Percentiles rank a stretch among this genome's conserved stretches.
These are phyloP conservation scores for Stenodema calcarata DNA, from an alignment of 2,888 invertebrate genomes.

Conservation along the genomic window DNA sequence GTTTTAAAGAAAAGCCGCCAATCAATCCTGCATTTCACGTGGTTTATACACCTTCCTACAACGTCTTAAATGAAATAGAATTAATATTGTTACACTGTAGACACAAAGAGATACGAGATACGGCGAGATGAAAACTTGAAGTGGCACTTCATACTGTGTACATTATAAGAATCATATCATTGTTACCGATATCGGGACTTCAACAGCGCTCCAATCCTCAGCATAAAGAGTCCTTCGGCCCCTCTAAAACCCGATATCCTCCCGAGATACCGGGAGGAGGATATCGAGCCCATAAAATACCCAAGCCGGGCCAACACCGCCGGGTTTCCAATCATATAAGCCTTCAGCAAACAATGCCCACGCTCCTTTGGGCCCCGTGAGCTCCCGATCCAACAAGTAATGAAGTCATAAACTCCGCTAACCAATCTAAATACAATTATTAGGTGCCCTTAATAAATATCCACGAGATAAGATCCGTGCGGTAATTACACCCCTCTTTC, in stretches of 20 bases:
- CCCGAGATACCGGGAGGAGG: background rate
- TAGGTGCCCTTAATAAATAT: constrained; percentile 42
- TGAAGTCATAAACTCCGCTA: constrained; percentile 44
- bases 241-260: constrained; percentile 1
- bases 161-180: background rate
- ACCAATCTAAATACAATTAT: constrained; percentile 49
- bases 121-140: background rate
- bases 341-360: constrained; percentile 36
- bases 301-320: background rate
- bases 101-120: background rate
- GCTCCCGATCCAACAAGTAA: constrained; percentile 31
- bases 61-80: no score
- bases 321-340: constrained; percentile 39
- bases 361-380: background rate
- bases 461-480: constrained; percentile 41
- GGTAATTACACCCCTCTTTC: constrained; percentile 39
- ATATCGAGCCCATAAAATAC: background rate
- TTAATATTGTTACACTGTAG: no score
- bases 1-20: no score
- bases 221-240: background rate
- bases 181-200: background rate
- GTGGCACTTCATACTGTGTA: background rate
- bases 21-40: no score
- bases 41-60: no score
- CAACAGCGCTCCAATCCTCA: background rate